phyloP scores from a whole-genome alignment of 2,113 vertebrate species.

The Gopherus evgoodei region DNA sequence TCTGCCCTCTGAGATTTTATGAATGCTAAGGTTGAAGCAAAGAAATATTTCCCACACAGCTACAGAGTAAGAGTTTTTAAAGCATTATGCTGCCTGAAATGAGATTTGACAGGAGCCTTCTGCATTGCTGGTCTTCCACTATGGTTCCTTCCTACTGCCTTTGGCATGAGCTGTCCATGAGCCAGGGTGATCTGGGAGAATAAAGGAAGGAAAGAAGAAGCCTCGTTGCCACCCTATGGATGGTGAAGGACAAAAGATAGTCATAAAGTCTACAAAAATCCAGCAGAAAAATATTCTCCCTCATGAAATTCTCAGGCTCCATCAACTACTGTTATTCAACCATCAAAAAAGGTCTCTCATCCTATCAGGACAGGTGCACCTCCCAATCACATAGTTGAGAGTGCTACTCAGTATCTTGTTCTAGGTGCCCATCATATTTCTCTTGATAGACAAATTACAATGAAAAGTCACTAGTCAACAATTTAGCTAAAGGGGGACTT shows the following conservation, averaged over 20 bases:
- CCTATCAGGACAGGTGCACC: background rate
- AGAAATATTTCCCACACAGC: constrained; percentile 35
- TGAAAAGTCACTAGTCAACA: background rate
- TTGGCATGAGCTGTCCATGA: background rate
- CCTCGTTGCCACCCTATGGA: background rate
- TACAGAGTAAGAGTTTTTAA: background rate
- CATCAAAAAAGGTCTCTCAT: background rate
- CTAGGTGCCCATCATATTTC: background rate
- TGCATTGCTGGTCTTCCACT: background rate
- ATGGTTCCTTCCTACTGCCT: background rate
- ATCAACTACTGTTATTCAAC: background rate
- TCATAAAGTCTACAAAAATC: background rate
- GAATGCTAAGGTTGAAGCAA: constrained; percentile 36
- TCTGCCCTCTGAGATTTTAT: background rate
- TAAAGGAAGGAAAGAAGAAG: background rate
- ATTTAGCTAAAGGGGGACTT: background rate
- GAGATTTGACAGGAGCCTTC: background rate
- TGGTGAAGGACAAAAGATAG: background rate
- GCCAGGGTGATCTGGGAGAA: background rate
- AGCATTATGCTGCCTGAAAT: background rate
- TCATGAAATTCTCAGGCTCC: background rate
- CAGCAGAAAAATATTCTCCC: background rate
- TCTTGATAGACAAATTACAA: background rate
- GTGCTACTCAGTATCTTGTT: background rate
- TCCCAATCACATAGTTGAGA: background rate